A percentile compares a stretch with the other conserved stretches of the same genome.
Conservation (phyloP, 1,140 invertebrate species). For the Cyclina sinensis region DNA sequence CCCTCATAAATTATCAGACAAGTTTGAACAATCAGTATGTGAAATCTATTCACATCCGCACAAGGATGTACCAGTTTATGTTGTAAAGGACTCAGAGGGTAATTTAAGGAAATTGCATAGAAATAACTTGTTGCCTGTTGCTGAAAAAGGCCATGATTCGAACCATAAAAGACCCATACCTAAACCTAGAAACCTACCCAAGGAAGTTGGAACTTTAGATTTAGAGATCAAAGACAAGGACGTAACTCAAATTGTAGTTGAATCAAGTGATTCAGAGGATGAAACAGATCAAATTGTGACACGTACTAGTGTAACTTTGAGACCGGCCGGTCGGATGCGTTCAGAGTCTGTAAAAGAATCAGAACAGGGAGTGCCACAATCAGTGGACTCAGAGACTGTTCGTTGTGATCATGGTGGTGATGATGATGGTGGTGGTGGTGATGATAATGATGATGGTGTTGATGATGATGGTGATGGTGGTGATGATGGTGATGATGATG, state of each 20-base stretch:
- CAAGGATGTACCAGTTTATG: constrained; percentile 15
- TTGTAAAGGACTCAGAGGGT: constrained; percentile 25
- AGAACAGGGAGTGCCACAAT: no score
- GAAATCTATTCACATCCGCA: constrained; percentile 8
- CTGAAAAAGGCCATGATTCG: neutral
- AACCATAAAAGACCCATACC: neutral
- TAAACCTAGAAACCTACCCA: neutral
- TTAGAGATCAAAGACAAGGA: neutral
- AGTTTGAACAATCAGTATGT: neutral
- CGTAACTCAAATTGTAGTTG: neutral
- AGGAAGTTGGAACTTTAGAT: neutral
- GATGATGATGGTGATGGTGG: no score
- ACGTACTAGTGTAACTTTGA: no score
- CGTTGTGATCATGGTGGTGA: no score
- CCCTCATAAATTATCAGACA: constrained; percentile 19
- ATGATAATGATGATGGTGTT: no score
- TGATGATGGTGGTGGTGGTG: no score
- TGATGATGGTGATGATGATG: no score
- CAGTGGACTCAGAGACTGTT: no score
- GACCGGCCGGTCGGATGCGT: no score
- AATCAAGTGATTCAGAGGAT: constrained; percentile 9
- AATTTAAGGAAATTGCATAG: neutral
- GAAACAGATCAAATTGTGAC: no score
- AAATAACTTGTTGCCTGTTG: constrained; percentile 1
- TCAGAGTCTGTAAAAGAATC: no score